These are phyloP conservation scores for Zaprionus obscuricornis DNA, from an alignment of 2,888 invertebrate genomes.

Conservation along the genomic window DNA sequence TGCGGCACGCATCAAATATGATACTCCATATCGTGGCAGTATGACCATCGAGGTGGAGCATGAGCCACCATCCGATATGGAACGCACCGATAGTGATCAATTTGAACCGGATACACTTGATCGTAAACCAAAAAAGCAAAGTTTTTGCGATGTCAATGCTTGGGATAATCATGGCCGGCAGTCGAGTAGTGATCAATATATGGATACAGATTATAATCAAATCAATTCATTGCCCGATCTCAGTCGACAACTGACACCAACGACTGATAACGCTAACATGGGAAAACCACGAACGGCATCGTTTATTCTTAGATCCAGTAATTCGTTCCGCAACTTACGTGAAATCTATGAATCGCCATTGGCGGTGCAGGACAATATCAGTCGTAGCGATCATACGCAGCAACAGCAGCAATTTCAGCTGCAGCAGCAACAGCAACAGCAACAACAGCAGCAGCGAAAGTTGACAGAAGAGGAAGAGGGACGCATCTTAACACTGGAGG, in stretches of 20 bases:
- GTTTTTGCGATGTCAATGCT: slow-evolving; percentile 84
- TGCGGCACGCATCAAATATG: slow-evolving; percentile 85
- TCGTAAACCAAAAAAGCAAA: slow-evolving; percentile 88
- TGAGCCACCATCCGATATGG: slow-evolving; percentile 90
- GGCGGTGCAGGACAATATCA: slow-evolving; percentile 82
- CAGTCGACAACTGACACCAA: slow-evolving; percentile 45
- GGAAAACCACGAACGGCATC: slow-evolving; percentile 80
- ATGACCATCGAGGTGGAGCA: slow-evolving; percentile 93
- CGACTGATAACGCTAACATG: slow-evolving; percentile 14
- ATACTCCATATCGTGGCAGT: slow-evolving; percentile 88
- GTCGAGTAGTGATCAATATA: slow-evolving; percentile 42
- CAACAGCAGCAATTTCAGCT: no score
- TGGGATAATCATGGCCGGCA: slow-evolving; percentile 83
- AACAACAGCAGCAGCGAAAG: slow-evolving; percentile 75
- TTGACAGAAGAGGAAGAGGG: slow-evolving; percentile 84
- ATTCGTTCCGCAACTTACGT: slow-evolving; percentile 89
- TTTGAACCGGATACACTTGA: slow-evolving; percentile 95
- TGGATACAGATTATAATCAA: slow-evolving; percentile 67
- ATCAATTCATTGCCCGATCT: slow-evolving; percentile 77
- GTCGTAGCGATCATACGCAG: no score
- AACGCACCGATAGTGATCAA: slow-evolving; percentile 87
- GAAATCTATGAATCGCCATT: slow-evolving; percentile 89
- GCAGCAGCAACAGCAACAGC: no score
- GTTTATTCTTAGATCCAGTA: slow-evolving; percentile 88
- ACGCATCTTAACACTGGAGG: slow-evolving; percentile 88